Evolutionary conservation across 23 tunicate genomes (phyloP).

Genomic region (Corella eumyota): DNA sequence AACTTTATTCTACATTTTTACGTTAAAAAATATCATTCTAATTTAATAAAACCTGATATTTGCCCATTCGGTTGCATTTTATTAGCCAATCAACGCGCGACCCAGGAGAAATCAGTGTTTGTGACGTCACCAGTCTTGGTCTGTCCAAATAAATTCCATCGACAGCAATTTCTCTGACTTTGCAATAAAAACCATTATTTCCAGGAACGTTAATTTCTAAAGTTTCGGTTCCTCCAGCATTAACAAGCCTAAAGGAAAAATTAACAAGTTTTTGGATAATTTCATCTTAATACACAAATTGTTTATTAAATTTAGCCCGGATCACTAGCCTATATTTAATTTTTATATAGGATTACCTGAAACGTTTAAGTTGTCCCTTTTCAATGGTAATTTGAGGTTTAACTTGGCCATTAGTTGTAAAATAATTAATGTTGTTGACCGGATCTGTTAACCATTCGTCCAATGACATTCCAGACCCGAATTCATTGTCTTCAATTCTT

Average conservation of each 20-base stretch:
- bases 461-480: too few relatives aligned
- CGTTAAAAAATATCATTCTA: too few relatives aligned
- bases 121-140: slow-evolving; percentile 7
- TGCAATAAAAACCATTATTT: not conserved
- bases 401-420: slow-evolving; percentile 16
- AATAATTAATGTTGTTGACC: slow-evolving; percentile 1
- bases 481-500: not conserved
- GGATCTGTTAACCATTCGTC: not conserved
- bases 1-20: too few relatives aligned
- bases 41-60: slow-evolving; percentile 41
- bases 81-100: slow-evolving; percentile 48
- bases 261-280: too few relatives aligned
- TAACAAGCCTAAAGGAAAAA: too few relatives aligned
- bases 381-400: slow-evolving; percentile 5
- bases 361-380: slow-evolving; percentile 8
- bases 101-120: slow-evolving; percentile 15
- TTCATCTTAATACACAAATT: too few relatives aligned
- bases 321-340: too few relatives aligned
- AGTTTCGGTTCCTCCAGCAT: too few relatives aligned
- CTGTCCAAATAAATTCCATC: slow-evolving; percentile 14
- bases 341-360: slow-evolving; percentile 3
- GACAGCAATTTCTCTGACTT: slow-evolving; percentile 10
- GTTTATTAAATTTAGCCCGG: too few relatives aligned
- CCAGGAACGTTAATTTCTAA: too few relatives aligned
- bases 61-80: slow-evolving; percentile 20